A percentile compares a stretch with the other conserved stretches of the same genome.
These are phyloP conservation scores for Neolamprologus sp. DNA, from an alignment of 2,113 vertebrate species.

Conservation along the genomic window DNA sequence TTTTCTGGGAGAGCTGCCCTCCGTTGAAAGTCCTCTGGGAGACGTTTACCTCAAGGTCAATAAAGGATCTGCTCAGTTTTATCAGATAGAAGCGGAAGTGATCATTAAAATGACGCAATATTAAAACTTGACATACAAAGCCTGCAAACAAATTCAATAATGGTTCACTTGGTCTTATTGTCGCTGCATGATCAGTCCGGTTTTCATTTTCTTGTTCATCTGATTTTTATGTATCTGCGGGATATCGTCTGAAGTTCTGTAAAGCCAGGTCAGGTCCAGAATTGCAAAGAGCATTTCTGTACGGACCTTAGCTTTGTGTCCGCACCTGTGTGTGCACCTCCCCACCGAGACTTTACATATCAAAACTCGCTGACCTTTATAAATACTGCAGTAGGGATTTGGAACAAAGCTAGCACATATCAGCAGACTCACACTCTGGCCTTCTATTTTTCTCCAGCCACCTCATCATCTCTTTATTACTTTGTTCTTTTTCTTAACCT, in stretches of 20 bases:
- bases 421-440: neutral
- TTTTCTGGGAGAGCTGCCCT: neutral
- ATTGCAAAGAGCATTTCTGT: neutral
- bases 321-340: neutral
- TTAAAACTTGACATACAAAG: neutral
- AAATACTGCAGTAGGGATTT: constrained; percentile 43
- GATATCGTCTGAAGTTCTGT: neutral
- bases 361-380: constrained; percentile 49
- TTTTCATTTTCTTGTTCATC: neutral
- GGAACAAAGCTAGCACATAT: constrained; percentile 9
- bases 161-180: neutral
- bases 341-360: neutral
- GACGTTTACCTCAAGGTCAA: neutral
- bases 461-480: constrained; percentile 26
- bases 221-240: neutral
- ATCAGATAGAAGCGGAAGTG: neutral
- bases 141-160: neutral
- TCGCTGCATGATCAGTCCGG: neutral
- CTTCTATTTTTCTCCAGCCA: neutral
- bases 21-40: neutral
- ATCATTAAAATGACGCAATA: neutral
- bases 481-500: neutral
- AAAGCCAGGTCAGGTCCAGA: neutral
- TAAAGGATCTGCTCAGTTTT: neutral
- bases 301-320: neutral